Evolutionary conservation across 2,113 vertebrate genomes (phyloP), one percentile per base, ranked within the genome.

Genomic region (Poeciliopsis prolifica): DNA sequence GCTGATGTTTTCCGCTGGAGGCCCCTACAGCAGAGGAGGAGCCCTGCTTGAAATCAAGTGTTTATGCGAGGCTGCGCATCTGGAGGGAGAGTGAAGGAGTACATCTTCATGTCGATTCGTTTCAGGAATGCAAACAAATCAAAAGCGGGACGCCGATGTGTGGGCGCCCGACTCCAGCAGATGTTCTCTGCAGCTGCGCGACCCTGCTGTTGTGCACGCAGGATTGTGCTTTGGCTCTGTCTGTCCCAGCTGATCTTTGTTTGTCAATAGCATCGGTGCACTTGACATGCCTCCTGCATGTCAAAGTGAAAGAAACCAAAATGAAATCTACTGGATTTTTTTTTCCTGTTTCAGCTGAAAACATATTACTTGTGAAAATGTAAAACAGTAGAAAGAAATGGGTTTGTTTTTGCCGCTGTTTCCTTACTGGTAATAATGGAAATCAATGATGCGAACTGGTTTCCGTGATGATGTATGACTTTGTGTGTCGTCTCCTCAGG

Each of bases 401-500:
- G 51, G 7, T 58, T 58, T n/a, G 10, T 58, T 58, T 10, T n/a
- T n/a, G 24, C 7, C 7, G 10, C 51, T 58, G 22, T 58, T 24
- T 58, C 61, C 60, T 4, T 29, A 61, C n/a, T 61, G 60, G 26
- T 8, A 61, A 61, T 14, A 11, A 26, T 28, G 3, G 4, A 48
- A 15, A 62, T 62, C 14, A 62, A 29, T 30, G 5, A 65, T n/a
- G 61, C 5, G 17, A 12, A 44, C 35, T 69, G 48, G 72, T 71
- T 70, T 70, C 15, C 40, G 77, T 2, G 1, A 37, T 11, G 35
- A 37, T 11, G 35, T 10, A 37, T 37, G 35, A 37, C 35, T 37
- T 37, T 11, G 11, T 64, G 71, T 80, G 51, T 84, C 93, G 0
- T 28, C 93, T 93, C 76, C 37, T 87, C 93, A 99, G 98, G 91